Base-by-base conservation (phyloP, 2,113 vertebrate species). In the Gambusia affinis region DNA sequence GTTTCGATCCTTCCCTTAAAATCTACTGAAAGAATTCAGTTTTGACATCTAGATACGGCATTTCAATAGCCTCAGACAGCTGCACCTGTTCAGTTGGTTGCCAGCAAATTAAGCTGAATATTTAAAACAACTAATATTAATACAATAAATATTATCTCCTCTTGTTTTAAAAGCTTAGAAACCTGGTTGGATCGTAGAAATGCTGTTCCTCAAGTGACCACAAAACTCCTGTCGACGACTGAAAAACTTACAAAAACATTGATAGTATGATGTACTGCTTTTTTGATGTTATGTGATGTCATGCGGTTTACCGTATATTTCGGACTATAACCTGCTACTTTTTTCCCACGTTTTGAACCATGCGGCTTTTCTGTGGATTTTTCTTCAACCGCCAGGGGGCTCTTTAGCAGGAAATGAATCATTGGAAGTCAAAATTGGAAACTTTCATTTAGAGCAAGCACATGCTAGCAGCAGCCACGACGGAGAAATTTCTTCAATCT, bases 1-100 rank as follows among this genome's bases (percentile, higher is more conserved):
- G 19, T 70, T 64, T 82, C 33, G 39, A 31, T 66, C 63, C 39
- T n/a, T n/a, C n/a, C n/a, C 19, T 71, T 76, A 31, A 70, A 78
- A 72, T 81, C 73, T 28, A 33, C 75, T 72, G 73, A 63, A 28
- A 27, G n/a, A 66, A 6, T 76, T 70, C 3, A 31, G 30, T 77
- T 75, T 67, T 57, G 29, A 67, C 33, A 72, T 83, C 39, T 57
- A 11, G 67, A 74, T 51, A 37, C 30, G 19, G 31, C 14, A 31
- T 37, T 73, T 15, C 51, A 79, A 27, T 67, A 64, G 54, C 24
- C 73, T 76, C 22, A 47, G 22, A n/a, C 27, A 4, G 2, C 19
- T 71, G 60, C 60, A 80, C 66, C 47, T 57, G 22, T 57, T 57
- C 51, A 57, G 17, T 24, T 10, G 24, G 51, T 24, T 24, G 24